Evolutionary conservation across 2,888 invertebrate species (phyloP).

Genomic region (Omphaloscelis lunosa): DNA sequence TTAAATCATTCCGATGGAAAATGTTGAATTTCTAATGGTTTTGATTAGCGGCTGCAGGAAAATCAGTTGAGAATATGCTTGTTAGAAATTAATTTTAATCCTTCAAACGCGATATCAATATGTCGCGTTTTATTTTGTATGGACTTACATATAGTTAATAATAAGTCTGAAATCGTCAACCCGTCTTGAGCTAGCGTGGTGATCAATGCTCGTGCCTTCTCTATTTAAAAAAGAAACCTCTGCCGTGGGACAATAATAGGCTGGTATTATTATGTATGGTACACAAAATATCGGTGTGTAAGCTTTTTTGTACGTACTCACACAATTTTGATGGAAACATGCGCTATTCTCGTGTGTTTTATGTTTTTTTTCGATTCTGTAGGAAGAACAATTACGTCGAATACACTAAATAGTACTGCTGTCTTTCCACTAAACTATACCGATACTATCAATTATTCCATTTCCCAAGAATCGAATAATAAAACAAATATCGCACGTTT

Average conservation of each 20-base stretch:
- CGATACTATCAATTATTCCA: neutral
- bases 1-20: conserved; percentile 84
- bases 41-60: conserved; percentile 57
- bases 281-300: too few species aligned
- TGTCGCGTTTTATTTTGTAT: neutral
- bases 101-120: too few species aligned
- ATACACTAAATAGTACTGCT: too few species aligned
- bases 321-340: neutral
- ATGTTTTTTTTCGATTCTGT: neutral
- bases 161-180: neutral
- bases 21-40: conserved; percentile 73
- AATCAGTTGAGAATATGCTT: neutral
- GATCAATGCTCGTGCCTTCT: too few species aligned
- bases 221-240: neutral
- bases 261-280: neutral
- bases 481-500: conserved; percentile 3
- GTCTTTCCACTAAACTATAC: neutral
- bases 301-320: too few species aligned
- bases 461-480: conserved; percentile 2
- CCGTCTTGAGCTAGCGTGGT: neutral
- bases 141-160: neutral
- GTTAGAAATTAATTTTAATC: neutral
- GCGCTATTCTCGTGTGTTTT: neutral
- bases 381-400: neutral
- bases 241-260: too few species aligned